Conservation (phyloP, 2,113 vertebrate species). For the Motacilla tschutschensis region DNA sequence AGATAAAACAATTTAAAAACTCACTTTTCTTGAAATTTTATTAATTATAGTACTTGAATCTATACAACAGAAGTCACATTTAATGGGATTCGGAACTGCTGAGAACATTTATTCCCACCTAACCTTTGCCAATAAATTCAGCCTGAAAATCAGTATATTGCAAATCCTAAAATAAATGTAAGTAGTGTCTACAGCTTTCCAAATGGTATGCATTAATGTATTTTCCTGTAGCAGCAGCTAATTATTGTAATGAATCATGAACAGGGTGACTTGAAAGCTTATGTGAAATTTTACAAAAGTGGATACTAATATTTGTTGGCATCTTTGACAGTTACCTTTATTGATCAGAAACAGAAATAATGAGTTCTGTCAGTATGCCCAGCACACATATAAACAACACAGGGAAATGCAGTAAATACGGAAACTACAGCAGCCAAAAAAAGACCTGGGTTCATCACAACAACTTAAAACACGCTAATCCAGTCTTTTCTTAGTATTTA, state of each 20-base stretch:
- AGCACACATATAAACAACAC: neutral
- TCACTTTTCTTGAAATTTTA: neutral
- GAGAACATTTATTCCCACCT: conserved; percentile 45
- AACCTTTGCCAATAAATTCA: conserved; percentile 50
- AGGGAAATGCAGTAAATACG: neutral
- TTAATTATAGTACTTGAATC: conserved; percentile 47
- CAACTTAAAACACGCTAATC: neutral
- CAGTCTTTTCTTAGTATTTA: neutral
- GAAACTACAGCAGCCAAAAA: neutral
- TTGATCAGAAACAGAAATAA: conserved; percentile 35
- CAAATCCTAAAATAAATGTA: conserved; percentile 52
- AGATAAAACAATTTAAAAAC: neutral
- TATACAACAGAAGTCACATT: conserved; percentile 17
- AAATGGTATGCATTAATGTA: conserved; percentile 11
- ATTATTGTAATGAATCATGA: conserved; percentile 40
- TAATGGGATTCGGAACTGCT: conserved; percentile 27
- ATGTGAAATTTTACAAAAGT: conserved; percentile 2
- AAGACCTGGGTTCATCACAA: neutral
- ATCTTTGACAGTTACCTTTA: conserved; percentile 29
- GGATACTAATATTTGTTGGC: conserved; percentile 21
- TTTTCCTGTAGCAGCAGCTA: conserved; percentile 20
- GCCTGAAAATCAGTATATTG: conserved; percentile 3
- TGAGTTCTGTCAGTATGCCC: neutral
- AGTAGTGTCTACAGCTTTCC: conserved; percentile 41
- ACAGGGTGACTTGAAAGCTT: conserved; percentile 7